Evolutionary conservation across 2,113 vertebrate genomes (phyloP), one percentile per base, ranked within the genome.

Genomic region (Arothron firmamentum): DNA sequence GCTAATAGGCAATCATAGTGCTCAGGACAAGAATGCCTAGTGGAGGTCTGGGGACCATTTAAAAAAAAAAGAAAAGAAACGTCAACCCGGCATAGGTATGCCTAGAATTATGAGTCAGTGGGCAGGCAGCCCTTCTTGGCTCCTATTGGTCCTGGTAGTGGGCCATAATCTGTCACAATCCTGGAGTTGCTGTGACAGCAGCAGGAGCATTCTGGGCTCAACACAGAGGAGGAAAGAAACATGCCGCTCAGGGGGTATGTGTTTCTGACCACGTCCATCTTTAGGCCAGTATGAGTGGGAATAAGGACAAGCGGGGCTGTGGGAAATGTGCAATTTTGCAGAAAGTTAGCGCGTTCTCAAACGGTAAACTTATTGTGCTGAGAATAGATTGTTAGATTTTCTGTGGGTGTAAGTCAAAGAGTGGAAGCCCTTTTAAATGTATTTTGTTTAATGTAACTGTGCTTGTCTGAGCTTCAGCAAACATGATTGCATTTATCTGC

Each of bases 21-120:
- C 73, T 78, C 75, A 81, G 81, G 84, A 90, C 80, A 85, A 78
- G 78, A 73, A 79, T 85, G 81, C 75, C 84, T 75, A 70, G 82
- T 60, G 80, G 85, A 88, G 87, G 87, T 88, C 85, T 80, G 62
- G 85, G 86, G 83, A 85, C 88, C 87, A 90, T 91, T 92, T 90
- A 90, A 88, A 89, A 90, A 90, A 87, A 1, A 45, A 47, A n/a
- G n/a, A n/a, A 47, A 47, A 47, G 88, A 90, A 90, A 87, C 74
- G 88, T 91, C 90, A 90, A 78, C 85, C 85, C 78, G 77, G 84
- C 86, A 85, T 86, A 86, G 87, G 89, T 90, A 87, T 77, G 72
- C 75, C 80, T 85, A 85, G 89, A 92, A 90, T 91, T 90, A 91
- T 90, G 90, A 91, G 89, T 90, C 87, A 89, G 81, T 79, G 88